Evolutionary conservation across 2,888 invertebrate genomes (phyloP), one percentile per base, ranked within the genome.

Genomic region (Apamea crenata): DNA sequence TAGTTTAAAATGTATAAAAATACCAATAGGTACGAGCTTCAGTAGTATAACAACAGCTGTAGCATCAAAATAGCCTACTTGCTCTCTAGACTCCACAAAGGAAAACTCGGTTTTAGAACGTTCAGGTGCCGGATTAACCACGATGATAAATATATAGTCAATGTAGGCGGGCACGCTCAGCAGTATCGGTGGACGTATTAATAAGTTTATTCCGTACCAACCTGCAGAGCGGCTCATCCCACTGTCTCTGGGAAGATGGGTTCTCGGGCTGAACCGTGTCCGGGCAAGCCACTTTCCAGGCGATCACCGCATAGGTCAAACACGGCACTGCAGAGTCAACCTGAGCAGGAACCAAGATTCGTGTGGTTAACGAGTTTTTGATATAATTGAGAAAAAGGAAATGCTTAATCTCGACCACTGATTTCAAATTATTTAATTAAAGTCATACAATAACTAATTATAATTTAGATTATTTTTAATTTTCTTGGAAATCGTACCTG

Each of bases 41-140:
- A 29, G 29, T 32, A 47, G 18, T 67, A 8, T 25, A 32, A 53
- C 50, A 75, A 50, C 44, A 29, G 50, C 16, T 67, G 14, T 25
- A 16, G 8, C 59, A 53, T 61, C 59, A 59, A 36, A 36, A 32
- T 18, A 29, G n/a, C 16, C 18, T 7, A 10, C 29, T 50, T 50
- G 25, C 1, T n/a, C 18, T 18, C 16, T 67, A 67, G 25, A 83
- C 44, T 67, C 16, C 16, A n/a, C 4, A 25, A 53, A 53, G 25
- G 18, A 77, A 77, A 82, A 40, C 32, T 59, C 32, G 0, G 16
- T 66, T 32, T 75, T 18, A 59, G 16, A 80, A 59, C 16, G 16
- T 29, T 74, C 21, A 2, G 29, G 59, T 67, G 32, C 47, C 21
- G 21, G 32, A 59, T 61, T 29, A 21, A 29, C 16, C 18, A 50